Evolutionary conservation across 2,797 vertebrate species (phyloP).

Genomic region (Microcaecilia unicolor): DNA sequence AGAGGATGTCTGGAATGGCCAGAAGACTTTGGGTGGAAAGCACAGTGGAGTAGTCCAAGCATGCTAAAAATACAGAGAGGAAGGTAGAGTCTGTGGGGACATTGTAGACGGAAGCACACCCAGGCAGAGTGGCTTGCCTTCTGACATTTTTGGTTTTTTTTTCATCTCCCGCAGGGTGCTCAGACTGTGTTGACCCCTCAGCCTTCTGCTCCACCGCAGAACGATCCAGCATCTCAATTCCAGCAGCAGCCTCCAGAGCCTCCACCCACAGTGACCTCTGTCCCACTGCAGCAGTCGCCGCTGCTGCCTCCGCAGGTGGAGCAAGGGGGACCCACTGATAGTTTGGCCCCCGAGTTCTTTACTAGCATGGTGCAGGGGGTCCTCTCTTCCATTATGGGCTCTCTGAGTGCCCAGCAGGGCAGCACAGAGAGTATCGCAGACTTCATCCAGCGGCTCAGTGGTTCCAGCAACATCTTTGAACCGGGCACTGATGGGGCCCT

Average conservation of each 20-base stretch:
- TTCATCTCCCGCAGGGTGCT: too few species aligned
- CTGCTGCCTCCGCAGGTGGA: constrained; percentile 15
- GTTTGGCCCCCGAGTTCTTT: constrained; percentile 77
- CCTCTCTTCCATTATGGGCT: constrained; percentile 80
- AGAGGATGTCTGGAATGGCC: too few species aligned
- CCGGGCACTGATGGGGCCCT: constrained; percentile 75
- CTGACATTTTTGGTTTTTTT: too few species aligned
- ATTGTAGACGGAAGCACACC: too few species aligned
- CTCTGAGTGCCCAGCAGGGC: constrained; percentile 68
- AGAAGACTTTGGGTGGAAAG: too few species aligned
- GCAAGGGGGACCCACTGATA: constrained; percentile 35
- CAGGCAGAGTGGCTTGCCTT: too few species aligned
- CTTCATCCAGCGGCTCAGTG: constrained; percentile 84
- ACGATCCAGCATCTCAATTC: constrained; percentile 30
- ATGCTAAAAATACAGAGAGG: too few species aligned
- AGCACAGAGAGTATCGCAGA: constrained; percentile 85
- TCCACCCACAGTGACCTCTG: constrained; percentile 1
- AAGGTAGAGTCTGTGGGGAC: too few species aligned
- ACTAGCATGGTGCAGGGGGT: constrained; percentile 84
- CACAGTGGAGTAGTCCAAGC: too few species aligned
- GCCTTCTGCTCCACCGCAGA: neutral
- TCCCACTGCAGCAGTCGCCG: constrained; percentile 15
- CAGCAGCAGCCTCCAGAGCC: neutral
- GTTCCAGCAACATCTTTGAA: constrained; percentile 81
- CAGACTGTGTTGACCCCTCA: too few species aligned